Percentiles rank a stretch among this genome's conserved stretches.
Conservation (phyloP, 2,113 vertebrate genomes). For the Ophiodon elongatus region DNA sequence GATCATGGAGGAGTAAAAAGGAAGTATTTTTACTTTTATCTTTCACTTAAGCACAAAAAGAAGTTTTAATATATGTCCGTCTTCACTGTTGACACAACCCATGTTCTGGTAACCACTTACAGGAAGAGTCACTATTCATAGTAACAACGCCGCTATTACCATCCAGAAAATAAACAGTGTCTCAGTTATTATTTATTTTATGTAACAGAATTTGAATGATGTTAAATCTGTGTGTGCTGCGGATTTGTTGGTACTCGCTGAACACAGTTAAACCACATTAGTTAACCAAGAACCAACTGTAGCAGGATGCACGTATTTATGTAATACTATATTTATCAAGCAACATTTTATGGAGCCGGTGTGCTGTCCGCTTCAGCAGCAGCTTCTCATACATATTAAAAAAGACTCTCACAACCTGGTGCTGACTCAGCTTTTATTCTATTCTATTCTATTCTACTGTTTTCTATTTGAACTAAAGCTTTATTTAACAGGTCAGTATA, state of each 20-base stretch:
- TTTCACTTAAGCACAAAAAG: too few relatives aligned
- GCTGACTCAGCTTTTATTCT: too few relatives aligned
- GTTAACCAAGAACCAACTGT: background rate
- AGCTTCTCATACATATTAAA: background rate
- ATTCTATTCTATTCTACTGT: background rate
- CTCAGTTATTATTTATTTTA: background rate
- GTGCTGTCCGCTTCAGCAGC: background rate
- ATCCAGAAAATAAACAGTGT: background rate
- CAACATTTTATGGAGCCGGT: too few relatives aligned
- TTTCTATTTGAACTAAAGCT: background rate
- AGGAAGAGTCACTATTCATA: background rate
- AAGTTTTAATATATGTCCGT: background rate
- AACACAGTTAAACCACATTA: background rate
- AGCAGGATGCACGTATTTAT: background rate
- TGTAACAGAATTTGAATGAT: background rate
- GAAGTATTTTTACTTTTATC: background rate
- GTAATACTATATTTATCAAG: background rate
- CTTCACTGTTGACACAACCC: background rate
- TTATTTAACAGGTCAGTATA: background rate
- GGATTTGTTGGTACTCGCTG: background rate
- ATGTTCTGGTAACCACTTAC: background rate
- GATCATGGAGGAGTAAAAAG: background rate
- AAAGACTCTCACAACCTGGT: background rate
- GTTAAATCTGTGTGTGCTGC: background rate
- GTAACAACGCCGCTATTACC: background rate